Conservation (phyloP, 1,140 invertebrate species). For the Sitobion miscanthi region DNA sequence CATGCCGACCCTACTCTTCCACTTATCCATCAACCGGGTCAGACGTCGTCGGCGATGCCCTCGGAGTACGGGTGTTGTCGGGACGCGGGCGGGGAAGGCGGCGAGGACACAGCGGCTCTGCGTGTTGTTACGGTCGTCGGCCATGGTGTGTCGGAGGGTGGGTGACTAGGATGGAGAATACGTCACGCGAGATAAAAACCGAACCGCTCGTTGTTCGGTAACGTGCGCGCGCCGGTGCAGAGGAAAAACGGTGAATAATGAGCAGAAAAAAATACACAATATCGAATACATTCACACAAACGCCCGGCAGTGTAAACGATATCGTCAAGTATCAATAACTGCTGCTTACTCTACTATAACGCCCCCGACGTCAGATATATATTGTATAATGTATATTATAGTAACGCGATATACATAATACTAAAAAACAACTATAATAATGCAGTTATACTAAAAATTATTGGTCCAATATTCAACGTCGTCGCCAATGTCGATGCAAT, state of each 20-base stretch:
- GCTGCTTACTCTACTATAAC: not conserved
- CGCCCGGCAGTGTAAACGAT: not conserved
- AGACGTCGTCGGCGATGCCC: not conserved
- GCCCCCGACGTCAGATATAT: not conserved
- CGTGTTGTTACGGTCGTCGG: conserved; percentile 7
- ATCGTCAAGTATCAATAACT: not conserved
- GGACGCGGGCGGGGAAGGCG: not conserved
- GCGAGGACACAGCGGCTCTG: not conserved
- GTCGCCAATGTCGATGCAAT: not conserved
- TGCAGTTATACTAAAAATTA: not conserved
- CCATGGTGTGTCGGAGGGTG: not conserved
- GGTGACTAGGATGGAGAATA: not conserved
- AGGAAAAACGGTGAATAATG: conserved; percentile 37
- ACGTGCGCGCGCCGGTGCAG: not conserved
- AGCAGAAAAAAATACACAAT: not conserved
- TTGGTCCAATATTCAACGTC: not conserved
- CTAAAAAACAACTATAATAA: not conserved
- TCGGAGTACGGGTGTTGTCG: not conserved
- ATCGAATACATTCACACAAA: not conserved
- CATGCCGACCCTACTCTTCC: not conserved
- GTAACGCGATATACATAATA: not conserved
- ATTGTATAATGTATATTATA: not conserved
- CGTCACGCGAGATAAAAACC: conserved; percentile 55
- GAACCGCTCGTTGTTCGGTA: not conserved
- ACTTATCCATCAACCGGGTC: not conserved